Base-by-base conservation (phyloP, 2,797 vertebrate species). In the Gymnothorax reevesii region DNA sequence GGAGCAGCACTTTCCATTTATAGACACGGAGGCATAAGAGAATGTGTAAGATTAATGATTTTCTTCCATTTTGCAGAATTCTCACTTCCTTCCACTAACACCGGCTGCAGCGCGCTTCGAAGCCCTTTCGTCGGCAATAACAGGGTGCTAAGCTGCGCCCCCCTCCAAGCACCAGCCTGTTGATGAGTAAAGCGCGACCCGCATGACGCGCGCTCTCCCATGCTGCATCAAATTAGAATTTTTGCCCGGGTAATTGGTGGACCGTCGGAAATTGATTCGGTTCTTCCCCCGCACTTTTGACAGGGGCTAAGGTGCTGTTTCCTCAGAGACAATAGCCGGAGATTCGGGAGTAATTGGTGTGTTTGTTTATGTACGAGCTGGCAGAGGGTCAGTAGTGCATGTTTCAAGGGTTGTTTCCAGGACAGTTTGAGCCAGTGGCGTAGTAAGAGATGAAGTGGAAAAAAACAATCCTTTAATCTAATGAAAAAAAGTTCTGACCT, bases 211-310 rank as follows among this genome's bases (percentile, higher is more conserved):
- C 13, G 7, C 82, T 57, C 54, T 0, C 82, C 7, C 3, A 8
- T n/a, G 7, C 52, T 2, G 4, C 54, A 22, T 5, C n/a, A 9
- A 83, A 57, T 83, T 83, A 17, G 49, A 52, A 54, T 83, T 64
- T 55, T 52, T 75, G 64, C 69, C n/a, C 33, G 2, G 54, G 82
- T 75, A 84, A 73, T 54, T 33, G 27, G 60, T 59, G 27, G 22
- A 55, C 62, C 62, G 54, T 86, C 79, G 52, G 79, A 82, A 86
- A 52, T 69, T 57, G 49, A 55, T 33, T 27, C 69, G 9, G 64
- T 64, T 55, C 52, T 8, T 83, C 54, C n/a, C 52, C 3, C 57
- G n/a, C 4, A 6, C 79, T 42, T 66, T 49, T 49, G n/a, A 15
- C 4, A 0, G 27, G 13, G 86, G 5, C 25, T 49, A 62, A 69